phyloP scores from a whole-genome alignment of 2,113 vertebrate genomes.

The Onychorhynchus coronatus region DNA sequence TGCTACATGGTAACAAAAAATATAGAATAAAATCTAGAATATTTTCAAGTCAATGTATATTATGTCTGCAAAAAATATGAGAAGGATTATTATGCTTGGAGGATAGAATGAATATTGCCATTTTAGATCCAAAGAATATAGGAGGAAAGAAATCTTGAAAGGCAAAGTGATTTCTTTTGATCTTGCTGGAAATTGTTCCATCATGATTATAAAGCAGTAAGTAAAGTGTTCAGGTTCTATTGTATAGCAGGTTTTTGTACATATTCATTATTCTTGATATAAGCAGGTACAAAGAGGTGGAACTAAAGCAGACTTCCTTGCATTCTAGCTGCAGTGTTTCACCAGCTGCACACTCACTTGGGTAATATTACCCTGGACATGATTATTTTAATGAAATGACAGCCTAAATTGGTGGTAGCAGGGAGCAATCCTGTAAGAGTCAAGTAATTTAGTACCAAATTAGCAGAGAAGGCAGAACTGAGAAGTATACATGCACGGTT shows the following conservation, averaged over 20 bases:
- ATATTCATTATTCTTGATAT: constrained; percentile 8
- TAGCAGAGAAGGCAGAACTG: neutral
- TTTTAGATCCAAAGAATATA: neutral
- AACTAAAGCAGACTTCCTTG: neutral
- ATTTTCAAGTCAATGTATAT: neutral
- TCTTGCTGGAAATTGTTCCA: neutral
- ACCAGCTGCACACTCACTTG: neutral
- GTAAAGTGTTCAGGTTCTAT: neutral
- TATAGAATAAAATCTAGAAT: neutral
- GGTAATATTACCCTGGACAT: neutral
- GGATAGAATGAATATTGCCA: neutral
- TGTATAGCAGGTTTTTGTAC: neutral
- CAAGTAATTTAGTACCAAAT: neutral
- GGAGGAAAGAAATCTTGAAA: neutral
- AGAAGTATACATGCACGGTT: neutral
- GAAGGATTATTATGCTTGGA: neutral
- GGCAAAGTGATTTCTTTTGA: neutral
- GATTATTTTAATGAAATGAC: constrained; percentile 34
- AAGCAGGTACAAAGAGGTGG: neutral
- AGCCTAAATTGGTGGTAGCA: constrained; percentile 11
- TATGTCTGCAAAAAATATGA: neutral
- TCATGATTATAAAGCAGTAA: neutral
- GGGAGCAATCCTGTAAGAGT: neutral
- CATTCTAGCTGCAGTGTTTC: neutral
- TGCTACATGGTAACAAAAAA: neutral